Evolutionary conservation across 2,797 vertebrate genomes (phyloP).

Genomic region (Mus caroli): DNA sequence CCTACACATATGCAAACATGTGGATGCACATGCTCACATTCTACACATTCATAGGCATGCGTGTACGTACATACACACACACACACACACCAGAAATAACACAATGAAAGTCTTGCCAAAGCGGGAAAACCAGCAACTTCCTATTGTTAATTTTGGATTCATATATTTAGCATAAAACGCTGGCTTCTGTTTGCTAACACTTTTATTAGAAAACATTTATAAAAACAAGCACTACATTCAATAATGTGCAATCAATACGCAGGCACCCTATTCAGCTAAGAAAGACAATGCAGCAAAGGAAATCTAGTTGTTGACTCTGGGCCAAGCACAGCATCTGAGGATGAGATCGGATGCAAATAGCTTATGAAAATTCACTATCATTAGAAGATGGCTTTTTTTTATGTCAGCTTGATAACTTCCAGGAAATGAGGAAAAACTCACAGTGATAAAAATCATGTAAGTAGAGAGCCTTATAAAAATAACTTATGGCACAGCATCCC

Average conservation of each 20-base stretch:
- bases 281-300: conserved; percentile 47
- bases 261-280: conserved; percentile 37
- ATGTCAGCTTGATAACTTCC: conserved; percentile 65
- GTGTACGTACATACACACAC: no score
- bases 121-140: neutral
- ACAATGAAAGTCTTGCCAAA: neutral
- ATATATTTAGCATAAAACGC: conserved; percentile 24
- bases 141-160: conserved; percentile 23
- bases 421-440: conserved; percentile 74
- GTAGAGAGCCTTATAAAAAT: conserved; percentile 56
- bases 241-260: neutral
- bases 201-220: conserved; percentile 22
- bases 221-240: conserved; percentile 4
- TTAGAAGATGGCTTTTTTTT: conserved; percentile 61
- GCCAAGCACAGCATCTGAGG: conserved; percentile 40
- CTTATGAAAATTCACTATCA: conserved; percentile 72
- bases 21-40: neutral
- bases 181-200: conserved; percentile 30
- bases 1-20: neutral
- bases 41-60: no score
- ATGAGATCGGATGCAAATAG: conserved; percentile 52
- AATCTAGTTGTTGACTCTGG: conserved; percentile 17
- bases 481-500: conserved; percentile 20
- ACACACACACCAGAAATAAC: neutral
- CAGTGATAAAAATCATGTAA: conserved; percentile 67